Conservation (phyloP, 2,888 invertebrate species). For the Mylabris sibirica region DNA sequence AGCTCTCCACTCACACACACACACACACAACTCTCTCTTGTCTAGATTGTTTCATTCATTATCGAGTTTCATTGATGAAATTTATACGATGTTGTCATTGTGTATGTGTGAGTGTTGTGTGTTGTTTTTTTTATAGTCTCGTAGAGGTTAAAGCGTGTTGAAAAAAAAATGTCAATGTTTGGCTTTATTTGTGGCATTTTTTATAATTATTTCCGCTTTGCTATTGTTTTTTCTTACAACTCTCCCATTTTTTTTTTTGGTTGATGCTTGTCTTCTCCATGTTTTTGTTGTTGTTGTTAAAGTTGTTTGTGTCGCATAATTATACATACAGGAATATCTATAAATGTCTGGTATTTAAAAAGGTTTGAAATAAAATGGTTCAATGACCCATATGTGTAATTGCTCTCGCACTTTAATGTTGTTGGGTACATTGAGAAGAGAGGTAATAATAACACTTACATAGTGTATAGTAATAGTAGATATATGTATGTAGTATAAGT, state of each 20-base stretch:
- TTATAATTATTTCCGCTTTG: constrained; percentile 1
- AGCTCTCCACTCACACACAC: neutral
- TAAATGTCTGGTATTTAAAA: constrained; percentile 20
- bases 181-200: neutral
- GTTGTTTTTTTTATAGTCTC: neutral
- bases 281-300: neutral
- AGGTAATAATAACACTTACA: constrained; percentile 8
- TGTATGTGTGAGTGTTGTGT: neutral
- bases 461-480: neutral
- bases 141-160: neutral
- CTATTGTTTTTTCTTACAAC: neutral
- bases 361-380: constrained; percentile 31
- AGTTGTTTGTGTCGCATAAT: constrained; percentile 5
- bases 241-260: neutral
- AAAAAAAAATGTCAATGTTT: constrained; percentile 2
- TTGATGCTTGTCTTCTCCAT: neutral
- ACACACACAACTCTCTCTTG: neutral
- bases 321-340: constrained; percentile 15
- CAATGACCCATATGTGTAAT: constrained; percentile 28
- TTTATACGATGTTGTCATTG: constrained; percentile 16
- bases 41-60: constrained; percentile 7
- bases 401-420: constrained; percentile 11
- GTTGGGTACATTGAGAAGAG: constrained; percentile 5
- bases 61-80: constrained; percentile 34
- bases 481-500: neutral